phyloP scores from a whole-genome alignment of 2,113 vertebrate species.

The Apteryx mantelli region DNA sequence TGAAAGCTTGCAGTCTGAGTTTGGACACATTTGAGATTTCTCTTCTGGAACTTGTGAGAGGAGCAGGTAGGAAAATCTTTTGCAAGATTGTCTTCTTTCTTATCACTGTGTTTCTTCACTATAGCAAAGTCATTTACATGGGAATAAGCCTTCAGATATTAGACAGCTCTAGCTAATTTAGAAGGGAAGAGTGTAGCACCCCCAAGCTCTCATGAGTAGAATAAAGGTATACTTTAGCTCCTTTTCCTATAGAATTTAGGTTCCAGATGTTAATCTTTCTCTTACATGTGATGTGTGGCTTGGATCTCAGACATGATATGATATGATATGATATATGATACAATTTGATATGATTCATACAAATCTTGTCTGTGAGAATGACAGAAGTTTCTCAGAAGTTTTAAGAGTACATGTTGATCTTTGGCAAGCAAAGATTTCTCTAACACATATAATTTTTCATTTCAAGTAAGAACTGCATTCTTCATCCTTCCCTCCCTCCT shows the following conservation, averaged over 20 bases:
- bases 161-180: neutral
- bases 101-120: neutral
- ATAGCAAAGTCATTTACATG: neutral
- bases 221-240: neutral
- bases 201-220: too few relatives aligned
- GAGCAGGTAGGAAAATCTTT: neutral
- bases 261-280: neutral
- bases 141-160: neutral
- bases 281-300: neutral
- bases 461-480: neutral
- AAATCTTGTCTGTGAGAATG: neutral
- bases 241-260: neutral
- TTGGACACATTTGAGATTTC: neutral
- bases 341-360: neutral
- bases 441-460: neutral
- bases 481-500: too few relatives aligned
- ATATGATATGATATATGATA: too few relatives aligned
- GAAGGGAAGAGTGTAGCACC: neutral
- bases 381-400: neutral
- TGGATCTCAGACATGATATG: neutral
- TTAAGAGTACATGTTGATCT: neutral
- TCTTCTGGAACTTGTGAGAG: neutral
- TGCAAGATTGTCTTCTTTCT: neutral
- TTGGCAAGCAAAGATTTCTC: neutral
- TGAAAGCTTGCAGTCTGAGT: neutral